Conservation (phyloP, 2,888 invertebrate genomes). For the Nomada ferruginata region DNA sequence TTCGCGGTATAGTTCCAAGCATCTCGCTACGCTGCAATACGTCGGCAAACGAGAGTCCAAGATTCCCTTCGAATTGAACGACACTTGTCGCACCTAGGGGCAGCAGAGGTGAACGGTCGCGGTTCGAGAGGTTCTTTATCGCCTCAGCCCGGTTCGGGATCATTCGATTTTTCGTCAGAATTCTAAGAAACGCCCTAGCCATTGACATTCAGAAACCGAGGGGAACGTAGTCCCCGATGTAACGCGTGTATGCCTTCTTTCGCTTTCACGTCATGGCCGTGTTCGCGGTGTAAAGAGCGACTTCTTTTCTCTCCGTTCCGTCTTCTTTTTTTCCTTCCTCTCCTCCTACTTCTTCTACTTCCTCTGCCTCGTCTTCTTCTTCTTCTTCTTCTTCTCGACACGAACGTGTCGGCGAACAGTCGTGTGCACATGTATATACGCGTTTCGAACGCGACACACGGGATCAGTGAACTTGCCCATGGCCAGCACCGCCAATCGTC, state of each 20-base stretch:
- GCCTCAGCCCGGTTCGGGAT: conserved; percentile 14
- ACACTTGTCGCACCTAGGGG: no score
- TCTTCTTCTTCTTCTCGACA: conserved; percentile 17
- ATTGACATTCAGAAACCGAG: conserved; percentile 64
- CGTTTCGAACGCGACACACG: conserved; percentile 57
- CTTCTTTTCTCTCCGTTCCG: conserved; percentile 23
- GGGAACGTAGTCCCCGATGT: conserved; percentile 49
- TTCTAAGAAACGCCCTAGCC: conserved; percentile 51
- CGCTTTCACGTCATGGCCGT: conserved; percentile 69
- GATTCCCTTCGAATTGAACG: no score
- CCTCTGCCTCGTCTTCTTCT: not conserved
- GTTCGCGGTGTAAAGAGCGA: conserved; percentile 59
- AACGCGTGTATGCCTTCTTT: conserved; percentile 64
- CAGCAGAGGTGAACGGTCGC: conserved; percentile 42
- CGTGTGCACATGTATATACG: conserved; percentile 13
- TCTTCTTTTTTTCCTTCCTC: not conserved
- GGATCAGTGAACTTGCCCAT: conserved; percentile 75
- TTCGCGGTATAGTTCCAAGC: no score
- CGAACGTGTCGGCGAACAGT: conserved; percentile 25
- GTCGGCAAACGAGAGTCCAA: no score
- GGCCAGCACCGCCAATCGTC: conserved; percentile 61
- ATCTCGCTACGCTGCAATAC: no score
- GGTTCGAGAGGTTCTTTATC: conserved; percentile 24
- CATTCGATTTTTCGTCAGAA: conserved; percentile 55
- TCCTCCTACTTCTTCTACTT: conserved; percentile 5